Base-by-base conservation (phyloP, 2,113 vertebrate species). In the Tichodroma muraria region DNA sequence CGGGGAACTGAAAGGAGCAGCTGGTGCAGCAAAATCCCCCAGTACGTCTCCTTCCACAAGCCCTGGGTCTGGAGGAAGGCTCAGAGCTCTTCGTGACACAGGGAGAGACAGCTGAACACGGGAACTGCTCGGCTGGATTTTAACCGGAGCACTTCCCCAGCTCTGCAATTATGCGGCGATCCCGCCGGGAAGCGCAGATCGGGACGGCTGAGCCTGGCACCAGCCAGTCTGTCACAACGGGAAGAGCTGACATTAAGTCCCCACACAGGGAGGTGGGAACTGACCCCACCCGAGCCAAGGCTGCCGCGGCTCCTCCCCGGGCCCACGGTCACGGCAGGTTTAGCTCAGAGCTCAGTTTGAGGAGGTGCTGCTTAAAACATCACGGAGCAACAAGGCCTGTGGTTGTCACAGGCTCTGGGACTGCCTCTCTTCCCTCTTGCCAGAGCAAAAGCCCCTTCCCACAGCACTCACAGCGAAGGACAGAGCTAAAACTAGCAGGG, bases 41-140 rank as follows among this genome's bases (percentile, higher is more conserved):
- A 56, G 33, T 1, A 11, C 3, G 9, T 35, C 50, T 61, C 45
- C 72, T 54, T 31, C 78, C 25, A 15, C 15, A 22, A 35, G 3
- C 31, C 25, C 33, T 22, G 27, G 17, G 37, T 30, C 28, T 10
- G 69, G 11, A 77, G 81, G 52, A 63, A 59, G 40, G 76, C 28
- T 11, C 37, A 31, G 44, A 66, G 85, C 66, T 68, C 49, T 30
- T 50, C 53, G 8, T 0, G 3, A 23, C 63, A 50, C 33, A 0
- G 0, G 30, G 15, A 89, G 18, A 25, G 50, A 27, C 45, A 56
- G 79, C n/a, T 6, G 40, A 52, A 28, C 0, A 2, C 0, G 0
- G 78, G 83, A 90, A 45, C 35, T 19, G 6, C 57, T 20, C 0
- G 38, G 65, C 28, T 52, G 65, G 20, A 21, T 72, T 85, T 42